phyloP scores from a whole-genome alignment of 2,888 invertebrate genomes.

The Mimas tiliae region DNA sequence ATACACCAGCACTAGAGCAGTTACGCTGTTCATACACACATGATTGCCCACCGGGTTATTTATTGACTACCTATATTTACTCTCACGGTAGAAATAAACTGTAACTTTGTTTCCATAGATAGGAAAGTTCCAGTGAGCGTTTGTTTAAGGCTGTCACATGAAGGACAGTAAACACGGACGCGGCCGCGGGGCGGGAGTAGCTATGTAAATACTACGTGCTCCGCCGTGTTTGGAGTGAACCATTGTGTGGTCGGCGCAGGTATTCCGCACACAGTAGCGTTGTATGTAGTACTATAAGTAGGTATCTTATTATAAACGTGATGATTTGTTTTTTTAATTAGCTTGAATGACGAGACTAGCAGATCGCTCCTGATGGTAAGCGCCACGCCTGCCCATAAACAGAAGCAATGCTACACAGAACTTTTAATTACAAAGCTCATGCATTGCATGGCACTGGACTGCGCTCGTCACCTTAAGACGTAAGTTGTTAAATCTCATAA shows the following conservation, averaged over 20 bases:
- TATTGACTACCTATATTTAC: neutral
- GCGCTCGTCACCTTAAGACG: no score
- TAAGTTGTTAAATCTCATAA: no score
- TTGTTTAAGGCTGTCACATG: slow-evolving; percentile 22
- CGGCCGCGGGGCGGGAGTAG: slow-evolving; percentile 22
- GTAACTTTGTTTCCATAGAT: slow-evolving; percentile 18
- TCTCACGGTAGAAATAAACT: neutral
- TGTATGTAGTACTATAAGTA: neutral
- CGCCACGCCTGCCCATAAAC: no score
- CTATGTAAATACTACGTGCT: slow-evolving; percentile 28
- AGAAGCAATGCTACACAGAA: no score
- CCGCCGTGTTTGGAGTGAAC: slow-evolving; percentile 26
- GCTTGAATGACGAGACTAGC: no score
- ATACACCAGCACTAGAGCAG: no score
- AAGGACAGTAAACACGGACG: slow-evolving; percentile 26
- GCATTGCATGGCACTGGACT: no score
- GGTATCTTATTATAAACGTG: no score
- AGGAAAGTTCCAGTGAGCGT: slow-evolving; percentile 8
- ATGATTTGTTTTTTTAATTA: no score
- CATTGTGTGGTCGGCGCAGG: slow-evolving; percentile 23
- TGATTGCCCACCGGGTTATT: neutral
- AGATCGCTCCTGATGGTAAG: no score
- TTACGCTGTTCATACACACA: no score
- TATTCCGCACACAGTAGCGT: neutral
- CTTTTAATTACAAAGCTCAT: no score